Base-by-base conservation (phyloP, 2,113 vertebrate genomes). In the Microtus oregoni region DNA sequence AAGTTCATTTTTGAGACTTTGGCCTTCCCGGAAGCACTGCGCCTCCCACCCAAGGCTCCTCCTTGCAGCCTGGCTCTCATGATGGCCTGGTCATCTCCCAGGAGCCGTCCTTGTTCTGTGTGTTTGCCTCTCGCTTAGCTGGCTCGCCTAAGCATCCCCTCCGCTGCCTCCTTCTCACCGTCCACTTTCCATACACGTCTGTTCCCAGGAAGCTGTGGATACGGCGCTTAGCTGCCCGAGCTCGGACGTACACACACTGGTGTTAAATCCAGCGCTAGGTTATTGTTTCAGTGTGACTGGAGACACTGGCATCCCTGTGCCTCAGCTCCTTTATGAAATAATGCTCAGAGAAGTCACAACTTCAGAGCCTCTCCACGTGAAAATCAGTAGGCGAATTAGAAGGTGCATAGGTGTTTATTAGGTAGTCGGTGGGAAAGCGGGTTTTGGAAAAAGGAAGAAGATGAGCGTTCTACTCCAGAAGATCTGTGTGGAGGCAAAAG, bases 141-240 rank as follows among this genome's bases (percentile, higher is more conserved):
- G 44, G n/a, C 44, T 95, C 70, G 63, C 67, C 55, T 13, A 65
- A 85, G n/a, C 35, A 52, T 32, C 19, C 61, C 52, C 82, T 75
- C n/a, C 47, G 12, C n/a, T 55, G 20, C 38, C n/a, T 50, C 73
- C 82, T 81, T 55, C 22, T 55, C 65, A 24, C 5, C 14, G 5
- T 30, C 0, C 7, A 15, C 3, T 55, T 58, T 19, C 5, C 14
- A 6, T 30, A 0, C 7, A 15, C 3, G 0, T 61, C 30, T 30
- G 11, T 92, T 76, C 88, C 82, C 86, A 14, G 68, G 90, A 87
- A 79, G 63, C 58, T 30, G 10, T 47, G 9, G 9, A 26, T 44
- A 3, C 32, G 58, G 47, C 15, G 1, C 14, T 72, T 20, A n/a
- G 28, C 14, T 41, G 6, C 17, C 61, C 32, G 12, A 72, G 52